Evolutionary conservation across 2,888 invertebrate genomes (phyloP), one percentile per base, ranked within the genome.

Genomic region (Orchesella flavescens): DNA sequence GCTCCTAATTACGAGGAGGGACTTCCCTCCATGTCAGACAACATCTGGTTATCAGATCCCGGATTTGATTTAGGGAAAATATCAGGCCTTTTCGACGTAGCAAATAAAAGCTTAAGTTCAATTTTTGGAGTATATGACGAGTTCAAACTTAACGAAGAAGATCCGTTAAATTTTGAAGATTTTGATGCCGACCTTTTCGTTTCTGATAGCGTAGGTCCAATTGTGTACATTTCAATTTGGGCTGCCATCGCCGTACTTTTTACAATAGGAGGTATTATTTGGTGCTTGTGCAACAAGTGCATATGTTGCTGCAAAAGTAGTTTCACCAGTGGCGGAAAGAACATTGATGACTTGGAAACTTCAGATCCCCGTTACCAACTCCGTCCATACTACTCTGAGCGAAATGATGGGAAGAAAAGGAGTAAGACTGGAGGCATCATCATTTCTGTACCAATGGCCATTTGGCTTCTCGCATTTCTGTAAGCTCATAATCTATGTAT

Each of bases 391-490:
- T 72, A 72, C 15, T 74, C 74, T 10, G 74, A 61, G 17, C 17
- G 74, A 21, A 74, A 74, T 44, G 17, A 12, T 10, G 61, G 9
- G 61, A 21, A 5, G 24, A 53, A 49, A 74, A 4, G 57, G 19
- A 17, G 43, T 34, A 9, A 46, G 1, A 49, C n/a, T 4, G 34
- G 15, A 19, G 68, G 10, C 0, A 69, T 77, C 24, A 46, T 69
- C 1, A 3, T 69, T 13, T 24, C 69, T 9, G 61, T 77, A 1
- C 15, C 69, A 9, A 77, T 77, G 77, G 77, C 49, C 1, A 43
- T 77, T 7, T 77, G 69, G 77, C 49, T 77, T 19, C 13, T 69
- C 13, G 68, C 46, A 12, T 61, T 69, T 15, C n/a, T 77, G 77
- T 77, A 77, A 77, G 77, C n/a, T 15, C 7, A 17, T 17, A 57